Evolutionary conservation across 2,888 invertebrate species (phyloP).

Genomic region (Chironomus riparius): DNA sequence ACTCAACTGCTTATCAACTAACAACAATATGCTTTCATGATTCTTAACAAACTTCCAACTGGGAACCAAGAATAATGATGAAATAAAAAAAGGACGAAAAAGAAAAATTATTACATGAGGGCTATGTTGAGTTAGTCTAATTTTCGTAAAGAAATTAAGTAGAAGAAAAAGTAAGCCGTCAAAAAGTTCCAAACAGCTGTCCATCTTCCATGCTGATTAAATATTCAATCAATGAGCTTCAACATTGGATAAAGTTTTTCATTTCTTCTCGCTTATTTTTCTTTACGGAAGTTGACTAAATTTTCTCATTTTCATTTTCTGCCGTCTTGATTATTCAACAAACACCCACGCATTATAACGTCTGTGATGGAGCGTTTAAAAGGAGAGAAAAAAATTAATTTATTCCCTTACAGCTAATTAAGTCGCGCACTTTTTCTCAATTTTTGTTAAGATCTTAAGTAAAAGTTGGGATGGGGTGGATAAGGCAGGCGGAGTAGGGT

Average conservation of each 20-base stretch:
- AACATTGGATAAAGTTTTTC: neutral
- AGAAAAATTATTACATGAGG: neutral
- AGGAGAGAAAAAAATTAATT: neutral
- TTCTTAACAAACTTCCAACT: too few relatives aligned
- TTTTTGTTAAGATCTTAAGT: neutral
- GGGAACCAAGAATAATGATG: too few relatives aligned
- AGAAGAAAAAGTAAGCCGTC: neutral
- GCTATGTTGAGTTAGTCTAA: neutral
- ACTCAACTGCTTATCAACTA: too few relatives aligned
- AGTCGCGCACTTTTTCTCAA: neutral
- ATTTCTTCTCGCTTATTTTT: neutral
- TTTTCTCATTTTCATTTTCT: neutral
- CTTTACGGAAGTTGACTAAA: neutral
- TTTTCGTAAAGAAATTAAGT: neutral
- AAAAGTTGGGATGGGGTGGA: too few relatives aligned
- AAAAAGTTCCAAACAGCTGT: neutral
- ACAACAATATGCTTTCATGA: too few relatives aligned
- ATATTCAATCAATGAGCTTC: slow-evolving; percentile 1
- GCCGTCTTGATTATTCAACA: neutral
- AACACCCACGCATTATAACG: neutral
- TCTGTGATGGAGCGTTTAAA: neutral
- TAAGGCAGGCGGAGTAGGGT: too few relatives aligned
- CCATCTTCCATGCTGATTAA: neutral
- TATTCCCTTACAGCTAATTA: neutral
- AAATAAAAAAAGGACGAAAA: too few relatives aligned